phyloP scores from a whole-genome alignment of 1,140 invertebrate genomes.

The Nasonia giraulti region DNA sequence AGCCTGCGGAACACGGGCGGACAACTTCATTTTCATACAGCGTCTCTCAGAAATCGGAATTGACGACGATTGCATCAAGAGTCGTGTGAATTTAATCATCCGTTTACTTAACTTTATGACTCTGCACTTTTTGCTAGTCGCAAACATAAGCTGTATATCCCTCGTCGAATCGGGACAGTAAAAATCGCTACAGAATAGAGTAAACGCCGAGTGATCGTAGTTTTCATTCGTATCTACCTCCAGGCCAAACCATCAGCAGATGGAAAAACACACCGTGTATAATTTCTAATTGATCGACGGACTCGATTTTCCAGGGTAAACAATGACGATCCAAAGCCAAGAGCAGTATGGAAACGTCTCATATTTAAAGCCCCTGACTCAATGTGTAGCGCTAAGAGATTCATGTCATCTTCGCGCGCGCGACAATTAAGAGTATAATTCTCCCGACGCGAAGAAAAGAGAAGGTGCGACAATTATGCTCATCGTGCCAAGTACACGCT shows the following conservation, averaged over 20 bases:
- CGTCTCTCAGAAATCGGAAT: too few species aligned
- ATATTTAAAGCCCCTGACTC: slow-evolving; percentile 7
- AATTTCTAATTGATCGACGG: slow-evolving; percentile 5
- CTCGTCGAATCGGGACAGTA: neutral
- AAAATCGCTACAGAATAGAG: neutral
- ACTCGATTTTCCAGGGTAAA: slow-evolving; percentile 28
- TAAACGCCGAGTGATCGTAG: too few species aligned
- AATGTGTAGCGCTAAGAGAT: neutral
- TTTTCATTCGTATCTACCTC: neutral
- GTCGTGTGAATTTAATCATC: too few species aligned
- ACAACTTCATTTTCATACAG: too few species aligned
- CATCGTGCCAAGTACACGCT: slow-evolving; percentile 25
- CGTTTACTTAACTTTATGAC: neutral
- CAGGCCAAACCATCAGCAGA: neutral
- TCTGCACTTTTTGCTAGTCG: neutral
- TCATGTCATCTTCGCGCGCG: slow-evolving; percentile 10
- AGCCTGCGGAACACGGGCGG: too few species aligned
- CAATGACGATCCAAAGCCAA: slow-evolving; percentile 16
- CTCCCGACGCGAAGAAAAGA: slow-evolving; percentile 15
- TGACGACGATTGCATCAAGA: too few species aligned
- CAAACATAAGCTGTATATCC: neutral
- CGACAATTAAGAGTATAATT: slow-evolving; percentile 34
- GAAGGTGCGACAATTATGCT: slow-evolving; percentile 36
- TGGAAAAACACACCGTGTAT: neutral
- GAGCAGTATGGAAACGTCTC: neutral